Evolutionary conservation across 2,797 vertebrate species (phyloP), one percentile per base, ranked within the genome.

Genomic region (Manis crassicaudata): DNA sequence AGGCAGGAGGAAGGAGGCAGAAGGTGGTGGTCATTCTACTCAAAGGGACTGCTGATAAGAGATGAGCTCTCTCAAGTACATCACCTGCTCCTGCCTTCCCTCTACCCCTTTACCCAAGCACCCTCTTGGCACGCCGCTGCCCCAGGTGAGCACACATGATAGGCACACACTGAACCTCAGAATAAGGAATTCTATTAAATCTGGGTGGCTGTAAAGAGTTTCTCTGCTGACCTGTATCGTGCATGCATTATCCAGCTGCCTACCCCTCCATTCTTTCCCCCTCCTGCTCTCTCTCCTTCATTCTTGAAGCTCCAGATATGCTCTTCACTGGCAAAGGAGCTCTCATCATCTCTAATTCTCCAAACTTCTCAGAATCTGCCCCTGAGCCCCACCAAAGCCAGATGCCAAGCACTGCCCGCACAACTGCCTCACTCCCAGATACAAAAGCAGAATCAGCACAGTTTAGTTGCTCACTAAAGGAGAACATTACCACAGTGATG

Each of bases 401-500:
- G 58, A 88, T 62, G 82, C 68, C 92, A 92, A 76, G 73, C 81
- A 52, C 54, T 25, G 12, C 65, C 87, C 93, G 58, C 81, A 37
- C 6, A 76, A 82, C 35, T 73, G 46, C 70, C 76, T 92, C 95
- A 79, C 90, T 50, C 86, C 88, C 63, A 77, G 52, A 96, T n/a
- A 8, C 12, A 77, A 77, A 85, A 7, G 52, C 77, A 95, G 80
- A 92, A 77, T 60, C 17, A 3, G 88, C 20, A 18, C 83, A 43
- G 89, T 58, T 72, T 54, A 46, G 58, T 29, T 29, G 20, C 70
- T 93, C 91, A 35, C 54, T 37, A 32, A 84, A 76, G n/a, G 29
- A 82, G 85, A 50, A 77, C 4, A 94, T 95, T 96, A 81, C 88
- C 96, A 86, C 2, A 20, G 94, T 62, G 54, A 97, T 37, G 1